phyloP scores from a whole-genome alignment of 2,113 vertebrate species.

The Hydropotes inermis region DNA sequence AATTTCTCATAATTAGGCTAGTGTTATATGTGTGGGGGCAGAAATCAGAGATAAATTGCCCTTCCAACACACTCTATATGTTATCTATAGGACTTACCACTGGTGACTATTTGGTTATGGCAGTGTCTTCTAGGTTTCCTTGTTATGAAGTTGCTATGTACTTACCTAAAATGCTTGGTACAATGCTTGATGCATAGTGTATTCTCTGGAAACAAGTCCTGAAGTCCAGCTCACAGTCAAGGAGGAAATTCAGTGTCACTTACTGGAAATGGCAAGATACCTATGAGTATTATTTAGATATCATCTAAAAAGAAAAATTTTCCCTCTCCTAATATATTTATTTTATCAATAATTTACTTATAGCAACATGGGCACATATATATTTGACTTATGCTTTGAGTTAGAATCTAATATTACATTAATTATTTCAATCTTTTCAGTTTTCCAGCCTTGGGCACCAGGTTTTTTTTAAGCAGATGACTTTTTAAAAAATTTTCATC shows the following conservation, averaged over 20 bases:
- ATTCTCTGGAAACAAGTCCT: not conserved
- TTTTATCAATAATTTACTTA: not conserved
- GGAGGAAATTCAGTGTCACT: not conserved
- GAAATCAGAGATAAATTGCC: not conserved
- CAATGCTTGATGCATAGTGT: not conserved
- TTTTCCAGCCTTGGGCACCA: not conserved
- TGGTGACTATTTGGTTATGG: not conserved
- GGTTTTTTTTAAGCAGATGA: not conserved
- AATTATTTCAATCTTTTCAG: not conserved
- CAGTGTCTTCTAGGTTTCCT: not conserved
- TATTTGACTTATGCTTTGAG: not conserved
- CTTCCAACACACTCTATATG: not conserved
- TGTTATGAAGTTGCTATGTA: not conserved
- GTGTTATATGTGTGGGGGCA: not conserved
- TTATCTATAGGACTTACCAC: not conserved
- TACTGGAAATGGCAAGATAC: not conserved
- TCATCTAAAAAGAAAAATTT: not conserved
- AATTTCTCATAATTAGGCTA: not conserved
- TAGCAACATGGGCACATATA: not conserved
- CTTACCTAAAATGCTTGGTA: not conserved
- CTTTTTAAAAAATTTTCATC: accelerated
- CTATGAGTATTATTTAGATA: not conserved
- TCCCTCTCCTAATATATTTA: not conserved
- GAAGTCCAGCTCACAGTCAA: not conserved
- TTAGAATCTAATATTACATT: not conserved